Percentiles rank a stretch among this genome's conserved stretches.
Conservation (phyloP, 2,888 invertebrate species). For the Pyrrhia umbra region DNA sequence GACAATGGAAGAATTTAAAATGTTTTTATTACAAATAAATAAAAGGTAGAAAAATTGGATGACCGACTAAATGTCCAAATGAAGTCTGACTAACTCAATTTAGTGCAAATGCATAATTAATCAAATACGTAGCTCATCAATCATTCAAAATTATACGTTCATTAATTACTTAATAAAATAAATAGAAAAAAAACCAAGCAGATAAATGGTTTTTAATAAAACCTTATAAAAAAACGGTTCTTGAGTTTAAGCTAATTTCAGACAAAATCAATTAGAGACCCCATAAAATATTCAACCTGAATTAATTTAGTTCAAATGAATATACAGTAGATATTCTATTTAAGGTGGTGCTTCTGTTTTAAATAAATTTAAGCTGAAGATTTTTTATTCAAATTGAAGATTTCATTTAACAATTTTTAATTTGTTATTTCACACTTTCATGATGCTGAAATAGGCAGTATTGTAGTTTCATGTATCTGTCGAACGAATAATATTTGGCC, state of each 20-base stretch:
- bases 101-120: constrained; percentile 57
- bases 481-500: too few relatives aligned
- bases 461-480: too few relatives aligned
- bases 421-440: too few relatives aligned
- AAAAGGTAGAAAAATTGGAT: neutral
- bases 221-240: neutral
- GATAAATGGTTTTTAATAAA: constrained; percentile 9
- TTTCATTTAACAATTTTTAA: neutral
- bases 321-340: neutral
- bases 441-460: too few relatives aligned
- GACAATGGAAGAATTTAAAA: too few relatives aligned
- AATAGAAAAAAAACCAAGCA: constrained; percentile 6
- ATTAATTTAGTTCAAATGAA: neutral
- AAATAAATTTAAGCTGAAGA: too few relatives aligned
- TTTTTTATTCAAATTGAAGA: too few relatives aligned
- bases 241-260: neutral
- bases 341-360: neutral
- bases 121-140: constrained; percentile 59
- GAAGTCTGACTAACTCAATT: constrained; percentile 51
- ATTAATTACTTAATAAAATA: constrained; percentile 13
- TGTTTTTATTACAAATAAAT: too few relatives aligned
- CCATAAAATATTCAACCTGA: neutral
- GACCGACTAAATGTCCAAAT: constrained; percentile 31
- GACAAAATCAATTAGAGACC: neutral
- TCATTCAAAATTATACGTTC: constrained; percentile 56